Base-by-base conservation (phyloP, 92 coral and sea anemone species). In the Umimayanthus chanpuru region DNA sequence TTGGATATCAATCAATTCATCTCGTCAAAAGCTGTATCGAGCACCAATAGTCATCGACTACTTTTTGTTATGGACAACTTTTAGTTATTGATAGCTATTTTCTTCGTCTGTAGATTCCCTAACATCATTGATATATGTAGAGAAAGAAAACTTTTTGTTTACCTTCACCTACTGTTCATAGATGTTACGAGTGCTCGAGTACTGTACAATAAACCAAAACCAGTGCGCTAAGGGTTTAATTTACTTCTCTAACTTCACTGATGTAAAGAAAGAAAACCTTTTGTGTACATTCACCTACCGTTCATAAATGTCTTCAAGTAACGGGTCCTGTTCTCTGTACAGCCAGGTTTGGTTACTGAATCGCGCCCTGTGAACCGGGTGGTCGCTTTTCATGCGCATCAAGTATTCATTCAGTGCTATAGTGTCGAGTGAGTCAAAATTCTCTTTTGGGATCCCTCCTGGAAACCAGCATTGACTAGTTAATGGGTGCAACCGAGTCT, bases 281-380 rank as follows among this genome's bases (percentile, higher is more conserved):
- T 18, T 61, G 1, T 61, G 68, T 61, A 20, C 68, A 61, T 61
- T 18, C 8, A 61, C 68, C 68, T 83, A 83, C 87, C 87, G 12
- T 68, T 83, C 87, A 68, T 66, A 83, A 26, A 83, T 70, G 36
- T 83, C 66, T 4, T 29, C 66, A 0, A 83, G 64, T 41, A 83
- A 9, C 15, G 87, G 77, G 61, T 83, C 87, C 1, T 83, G 39
- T 16, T 49, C 44, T 9, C 66, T 83, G 77, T 70, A 68, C 32
- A 83, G 65, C 87, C 87, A 83, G 16, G 87, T 68, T 68, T 83
- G 87, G 20, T 68, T 70, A 26, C 87, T 83, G 25, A 67, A 83
- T 9, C 87, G 28, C 7, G 64, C 78, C 15, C 77, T 83, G 76
- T 83, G 87, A 1, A 68, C 14, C 4, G 87, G 78, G 15, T 83